Evolutionary conservation across 2,888 invertebrate species (phyloP).

Genomic region (Eucriotettix oculatus): DNA sequence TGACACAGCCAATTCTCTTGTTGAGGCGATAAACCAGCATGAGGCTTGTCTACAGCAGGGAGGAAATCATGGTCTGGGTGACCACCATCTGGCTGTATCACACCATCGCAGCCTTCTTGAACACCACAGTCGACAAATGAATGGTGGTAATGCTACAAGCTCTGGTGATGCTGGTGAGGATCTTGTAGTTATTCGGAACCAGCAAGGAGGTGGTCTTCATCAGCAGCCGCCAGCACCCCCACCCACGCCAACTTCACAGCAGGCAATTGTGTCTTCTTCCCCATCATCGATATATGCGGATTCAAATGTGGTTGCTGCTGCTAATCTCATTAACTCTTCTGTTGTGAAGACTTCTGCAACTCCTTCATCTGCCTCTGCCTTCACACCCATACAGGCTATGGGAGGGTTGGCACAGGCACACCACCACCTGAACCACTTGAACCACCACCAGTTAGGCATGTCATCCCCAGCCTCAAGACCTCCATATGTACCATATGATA

Average conservation of each 20-base stretch:
- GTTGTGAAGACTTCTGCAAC: slow-evolving; percentile 45
- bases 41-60: slow-evolving; percentile 19
- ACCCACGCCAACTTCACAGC: slow-evolving; percentile 17
- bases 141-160: slow-evolving; percentile 16
- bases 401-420: slow-evolving; percentile 36
- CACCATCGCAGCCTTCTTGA: slow-evolving; percentile 41
- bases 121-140: slow-evolving; percentile 21
- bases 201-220: slow-evolving; percentile 14
- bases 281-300: slow-evolving; percentile 12
- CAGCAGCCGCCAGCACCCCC: slow-evolving; percentile 26
- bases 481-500: slow-evolving; percentile 76
- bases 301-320: slow-evolving; percentile 25
- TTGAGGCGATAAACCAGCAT: slow-evolving; percentile 19
- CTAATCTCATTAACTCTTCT: slow-evolving; percentile 31
- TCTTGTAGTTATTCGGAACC: slow-evolving; percentile 8
- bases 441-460: slow-evolving; percentile 25
- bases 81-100: slow-evolving; percentile 28
- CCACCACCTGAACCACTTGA: slow-evolving; percentile 40
- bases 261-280: slow-evolving; percentile 9
- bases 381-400: slow-evolving; percentile 86
- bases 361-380: slow-evolving; percentile 74
- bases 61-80: slow-evolving; percentile 13
- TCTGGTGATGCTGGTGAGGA: slow-evolving; percentile 11
- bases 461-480: slow-evolving; percentile 13
- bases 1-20: slow-evolving; percentile 42